Base-by-base conservation (phyloP, 2,888 invertebrate species). In the Epinotia bilunana region DNA sequence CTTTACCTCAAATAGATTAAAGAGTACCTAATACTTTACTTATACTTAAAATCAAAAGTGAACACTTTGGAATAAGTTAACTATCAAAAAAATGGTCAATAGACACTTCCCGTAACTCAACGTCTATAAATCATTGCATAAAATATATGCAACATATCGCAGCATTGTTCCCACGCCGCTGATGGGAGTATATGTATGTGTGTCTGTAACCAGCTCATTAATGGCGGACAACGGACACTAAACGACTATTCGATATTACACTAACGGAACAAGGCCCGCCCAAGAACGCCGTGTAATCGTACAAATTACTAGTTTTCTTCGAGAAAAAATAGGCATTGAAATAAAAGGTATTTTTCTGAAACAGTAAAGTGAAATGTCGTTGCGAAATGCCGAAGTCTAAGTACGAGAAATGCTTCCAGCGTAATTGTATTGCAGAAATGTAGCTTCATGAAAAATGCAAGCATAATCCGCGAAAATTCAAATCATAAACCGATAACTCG, bases 151-250 rank as follows among this genome's bases (percentile, higher is more conserved):
- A 69, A 57, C 49, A 64, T 64, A 61, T 64, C 70, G 71, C 43
- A 55, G 63, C 65, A 46, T 64, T 64, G 74, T 74, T 74, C 74
- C 74, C 74, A 74, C 74, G 74, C 64, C 46, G 65, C 53, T 69
- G 73, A 55, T 63, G 72, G 64, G 64, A 46, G 53, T 53, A 53
- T n/a, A n/a, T 53, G 70, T 69, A 61, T 72, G 63, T 60, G 68
- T 68, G 57, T 68, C 74, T 63, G 63, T 74, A 74, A 70, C 64
- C 62, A 74, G 74, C 69, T 74, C 74, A 74, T 74, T 74, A 74
- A 65, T 67, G 73, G 65, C 64, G 46, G 70, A 64, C 74, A 74
- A 74, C 74, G 74, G 74, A 70, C 74, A 60, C 74, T 74, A 64
- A 74, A 74, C 58, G 74, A 74, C 70, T 58, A n/a, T 64, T 74